Evolutionary conservation across 2,888 invertebrate genomes (phyloP), one percentile per base, ranked within the genome.

Genomic region (Zhengitettix transpicula): DNA sequence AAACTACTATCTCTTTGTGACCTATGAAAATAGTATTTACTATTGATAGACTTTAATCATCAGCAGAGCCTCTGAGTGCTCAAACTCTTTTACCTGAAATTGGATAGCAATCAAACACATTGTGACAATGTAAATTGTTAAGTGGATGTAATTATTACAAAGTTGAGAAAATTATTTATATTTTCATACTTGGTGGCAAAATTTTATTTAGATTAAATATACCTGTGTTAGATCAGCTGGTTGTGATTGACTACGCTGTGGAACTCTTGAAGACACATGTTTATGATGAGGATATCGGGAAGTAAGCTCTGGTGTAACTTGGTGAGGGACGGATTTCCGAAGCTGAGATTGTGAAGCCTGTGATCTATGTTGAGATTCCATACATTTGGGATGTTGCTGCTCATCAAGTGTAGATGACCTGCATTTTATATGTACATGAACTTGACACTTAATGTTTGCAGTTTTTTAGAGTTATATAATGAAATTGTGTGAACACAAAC

Each of bases 161-260:
- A 28, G 28, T 28, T 5, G 28, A 28, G 28, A 28, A 28, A 28
- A 28, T 28, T 5, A 28, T 28, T 7, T 2, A 28, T 28, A 28
- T 28, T 28, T 28, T 28, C 28, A 28, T 28, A 5, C 7, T 28
- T 28, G 7, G 28, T 28, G 28, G 28, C 28, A 28, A 28, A 28
- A 28, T 5, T 5, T 28, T 28, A 28, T 28, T 28, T 28, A 28
- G 28, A 28, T 28, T 42, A 28, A 54, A 11, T 58, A 58, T 60
- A 69, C 70, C 65, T 69, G 69, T 53, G 68, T 68, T 52, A 76
- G 68, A 65, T 75, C 74, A 42, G 75, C 72, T 15, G 76, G 76
- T 63, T 75, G 75, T 57, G 76, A 76, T 64, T 74, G 74, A 57
- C 75, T 75, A 61, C 76, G 70, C 61, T 74, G 74, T 14, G 75